phyloP scores from a whole-genome alignment of 2,888 invertebrate genomes.

The Branchinecta sandiegonensis region DNA sequence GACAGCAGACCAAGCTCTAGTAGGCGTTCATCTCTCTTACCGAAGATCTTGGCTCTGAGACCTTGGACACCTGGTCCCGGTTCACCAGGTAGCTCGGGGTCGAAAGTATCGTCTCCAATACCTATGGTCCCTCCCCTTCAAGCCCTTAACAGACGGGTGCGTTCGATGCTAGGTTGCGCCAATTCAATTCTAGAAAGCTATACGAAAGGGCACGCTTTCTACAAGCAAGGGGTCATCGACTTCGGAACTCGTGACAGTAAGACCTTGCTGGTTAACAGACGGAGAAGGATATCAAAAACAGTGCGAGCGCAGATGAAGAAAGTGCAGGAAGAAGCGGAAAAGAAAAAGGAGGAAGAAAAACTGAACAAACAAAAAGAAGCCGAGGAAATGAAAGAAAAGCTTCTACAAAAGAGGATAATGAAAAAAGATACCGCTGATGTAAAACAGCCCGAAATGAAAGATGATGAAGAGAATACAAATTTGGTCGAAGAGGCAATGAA shows the following conservation, averaged over 20 bases:
- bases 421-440: no score
- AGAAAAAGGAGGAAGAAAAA: no score
- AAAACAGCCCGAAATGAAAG: no score
- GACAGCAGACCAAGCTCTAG: not conserved
- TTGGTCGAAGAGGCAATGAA: no score
- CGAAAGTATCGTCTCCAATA: constrained; percentile 7
- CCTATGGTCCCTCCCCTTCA: constrained; percentile 22
- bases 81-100: constrained; percentile 12
- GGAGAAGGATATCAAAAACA: not conserved
- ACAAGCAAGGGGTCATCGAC: not conserved
- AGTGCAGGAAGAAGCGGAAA: not conserved
- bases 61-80: constrained; percentile 23
- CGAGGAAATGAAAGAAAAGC: no score
- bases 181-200: constrained; percentile 22
- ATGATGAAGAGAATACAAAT: no score
- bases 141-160: constrained; percentile 22
- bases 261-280: not conserved
- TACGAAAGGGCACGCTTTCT: constrained; percentile 5
- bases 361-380: no score
- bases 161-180: constrained; percentile 22
- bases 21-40: not conserved
- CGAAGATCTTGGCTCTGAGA: constrained; percentile 16
- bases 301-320: not conserved
- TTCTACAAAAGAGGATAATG: no score
- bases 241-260: not conserved